These are phyloP conservation scores for Galeopterus variegatus DNA, from an alignment of 2,113 vertebrate species.

Conservation along the genomic window DNA sequence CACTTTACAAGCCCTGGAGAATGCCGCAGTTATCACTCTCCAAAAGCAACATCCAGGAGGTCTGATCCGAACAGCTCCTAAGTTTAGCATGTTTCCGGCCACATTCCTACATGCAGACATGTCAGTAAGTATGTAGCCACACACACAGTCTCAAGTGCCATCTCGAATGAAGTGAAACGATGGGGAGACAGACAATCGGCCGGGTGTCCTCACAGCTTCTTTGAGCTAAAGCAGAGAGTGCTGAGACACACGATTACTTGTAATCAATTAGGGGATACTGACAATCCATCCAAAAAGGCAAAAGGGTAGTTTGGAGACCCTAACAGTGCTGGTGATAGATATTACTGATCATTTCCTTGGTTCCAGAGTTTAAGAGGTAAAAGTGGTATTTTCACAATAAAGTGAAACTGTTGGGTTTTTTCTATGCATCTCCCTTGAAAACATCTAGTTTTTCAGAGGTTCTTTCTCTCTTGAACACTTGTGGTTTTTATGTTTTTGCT, in stretches of 20 bases:
- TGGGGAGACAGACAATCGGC: background rate
- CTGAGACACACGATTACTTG: background rate
- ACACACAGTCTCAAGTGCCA: constrained; percentile 61
- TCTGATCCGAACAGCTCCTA: constrained; percentile 69
- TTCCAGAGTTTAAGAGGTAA: constrained; percentile 4
- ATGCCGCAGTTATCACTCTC: constrained; percentile 61
- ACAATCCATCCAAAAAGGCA: background rate
- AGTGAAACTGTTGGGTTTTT: background rate
- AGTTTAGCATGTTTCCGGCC: constrained; percentile 71
- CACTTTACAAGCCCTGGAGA: constrained; percentile 76
- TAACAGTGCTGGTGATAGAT: background rate
- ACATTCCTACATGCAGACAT: constrained; percentile 62
- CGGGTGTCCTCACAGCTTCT: background rate
- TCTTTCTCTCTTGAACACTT: background rate
- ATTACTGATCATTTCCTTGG: background rate
- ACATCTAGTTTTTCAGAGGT: background rate
- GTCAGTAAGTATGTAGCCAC: constrained; percentile 56
- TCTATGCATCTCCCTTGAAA: constrained; percentile 38
- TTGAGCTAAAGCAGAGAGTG: background rate
- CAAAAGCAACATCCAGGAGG: constrained; percentile 64
- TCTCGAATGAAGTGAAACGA: background rate
- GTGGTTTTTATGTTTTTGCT: background rate
- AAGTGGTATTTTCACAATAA: background rate
- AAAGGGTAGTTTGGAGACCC: background rate
- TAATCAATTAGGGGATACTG: background rate